Conservation (phyloP, 1,140 invertebrate species). For the Rhopalosiphum padi region DNA sequence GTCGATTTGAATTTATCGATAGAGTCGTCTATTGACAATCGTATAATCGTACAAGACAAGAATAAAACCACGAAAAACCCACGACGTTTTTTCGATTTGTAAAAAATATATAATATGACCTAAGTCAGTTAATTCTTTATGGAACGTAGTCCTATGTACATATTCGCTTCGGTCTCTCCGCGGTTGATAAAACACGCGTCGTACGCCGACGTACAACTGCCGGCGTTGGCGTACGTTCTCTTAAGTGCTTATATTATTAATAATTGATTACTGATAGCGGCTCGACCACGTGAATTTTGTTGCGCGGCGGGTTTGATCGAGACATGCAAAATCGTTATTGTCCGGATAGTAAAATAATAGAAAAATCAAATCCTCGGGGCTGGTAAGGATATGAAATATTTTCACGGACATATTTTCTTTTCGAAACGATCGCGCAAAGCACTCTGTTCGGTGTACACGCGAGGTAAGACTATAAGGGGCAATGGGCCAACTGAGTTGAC, state of each 20-base stretch:
- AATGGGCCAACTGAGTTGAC: conserved; percentile 42
- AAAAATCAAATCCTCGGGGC: background rate
- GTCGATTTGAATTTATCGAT: background rate
- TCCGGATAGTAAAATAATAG: background rate
- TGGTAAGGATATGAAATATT: background rate
- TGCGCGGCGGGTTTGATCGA: too few species aligned
- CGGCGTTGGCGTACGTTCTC: background rate
- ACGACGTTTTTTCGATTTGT: background rate
- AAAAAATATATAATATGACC: background rate
- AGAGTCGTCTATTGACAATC: background rate
- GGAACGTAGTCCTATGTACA: background rate
- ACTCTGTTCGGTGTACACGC: background rate
- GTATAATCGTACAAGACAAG: background rate
- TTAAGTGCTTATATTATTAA: background rate
- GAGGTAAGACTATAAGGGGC: conserved; percentile 9
- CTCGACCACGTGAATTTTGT: background rate
- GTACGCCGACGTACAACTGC: background rate
- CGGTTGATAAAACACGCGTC: too few species aligned
- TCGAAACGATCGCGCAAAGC: background rate
- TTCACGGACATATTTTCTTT: background rate
- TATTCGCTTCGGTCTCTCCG: background rate
- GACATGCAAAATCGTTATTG: background rate
- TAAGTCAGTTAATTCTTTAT: background rate
- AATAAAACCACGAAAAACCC: background rate
- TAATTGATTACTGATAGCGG: background rate